Evolutionary conservation across 2,888 invertebrate species (phyloP).

Genomic region (Aphodius sticticus): DNA sequence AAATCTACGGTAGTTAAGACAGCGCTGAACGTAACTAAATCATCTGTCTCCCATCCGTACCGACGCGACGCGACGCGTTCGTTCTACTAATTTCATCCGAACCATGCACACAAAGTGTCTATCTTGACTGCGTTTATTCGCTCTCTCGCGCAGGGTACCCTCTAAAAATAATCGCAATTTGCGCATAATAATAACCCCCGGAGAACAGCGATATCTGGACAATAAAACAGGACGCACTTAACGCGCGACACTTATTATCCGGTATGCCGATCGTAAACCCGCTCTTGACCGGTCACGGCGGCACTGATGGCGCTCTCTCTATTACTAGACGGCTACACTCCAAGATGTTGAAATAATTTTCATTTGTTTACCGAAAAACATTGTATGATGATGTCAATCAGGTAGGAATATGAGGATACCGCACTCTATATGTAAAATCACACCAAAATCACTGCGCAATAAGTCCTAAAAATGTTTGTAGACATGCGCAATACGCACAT

Average conservation of each 20-base stretch:
- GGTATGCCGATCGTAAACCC: not conserved
- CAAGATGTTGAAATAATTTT: not conserved
- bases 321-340: not conserved
- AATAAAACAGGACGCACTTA: slow-evolving; percentile 4
- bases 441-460: too few species aligned
- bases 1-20: slow-evolving; percentile 4
- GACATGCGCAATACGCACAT: too few species aligned
- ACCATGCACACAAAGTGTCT: not conserved
- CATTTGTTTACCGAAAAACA: too few species aligned
- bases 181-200: slow-evolving; percentile 4
- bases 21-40: not conserved
- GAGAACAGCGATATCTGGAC: slow-evolving; percentile 4
- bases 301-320: not conserved
- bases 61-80: not conserved
- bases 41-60: not conserved
- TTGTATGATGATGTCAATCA: too few species aligned
- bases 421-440: too few species aligned
- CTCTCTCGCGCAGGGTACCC: not conserved
- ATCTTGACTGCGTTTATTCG: not conserved
- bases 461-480: too few species aligned
- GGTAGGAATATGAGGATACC: too few species aligned
- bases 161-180: slow-evolving; percentile 4
- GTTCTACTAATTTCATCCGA: not conserved
- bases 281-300: not conserved
- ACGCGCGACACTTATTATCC: slow-evolving; percentile 4